Base-by-base conservation (phyloP, 1,140 invertebrate genomes). In the Sycobia sp. region DNA sequence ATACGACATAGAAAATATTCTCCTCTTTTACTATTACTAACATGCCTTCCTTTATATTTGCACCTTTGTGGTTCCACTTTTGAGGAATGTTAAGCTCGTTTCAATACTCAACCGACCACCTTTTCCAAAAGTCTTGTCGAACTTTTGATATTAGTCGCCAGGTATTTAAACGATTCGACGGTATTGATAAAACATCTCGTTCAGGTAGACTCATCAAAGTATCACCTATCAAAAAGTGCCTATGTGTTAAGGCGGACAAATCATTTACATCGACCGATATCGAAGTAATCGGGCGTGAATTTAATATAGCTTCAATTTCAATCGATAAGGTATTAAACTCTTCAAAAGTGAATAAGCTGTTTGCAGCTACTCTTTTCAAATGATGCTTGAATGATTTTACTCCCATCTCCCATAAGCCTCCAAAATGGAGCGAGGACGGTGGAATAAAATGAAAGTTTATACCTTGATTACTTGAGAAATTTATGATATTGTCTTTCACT, bases 81-180 rank as follows among this genome's bases (percentile, higher is more conserved):
- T 14, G 25, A 5, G 70, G 32, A 23, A 62, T 20, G 25, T 71
- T 63, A 22, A 75, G 73, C 78, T 51, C 79, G 74, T 41, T n/a
- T n/a, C n/a, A n/a, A n/a, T n/a, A n/a, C n/a, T n/a, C n/a, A n/a
- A n/a, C n/a, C n/a, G n/a, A n/a, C n/a, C n/a, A n/a, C n/a, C n/a
- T n/a, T n/a, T n/a, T n/a, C n/a, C n/a, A n/a, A n/a, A n/a, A n/a
- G n/a, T 70, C 36, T 60, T 78, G 70, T 29, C 41, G 46, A 2
- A 72, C 20, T 53, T 70, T 56, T 22, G 71, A 56, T 0, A 71
- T 29, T 1, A 43, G 46, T 49, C 74, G 63, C 69, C 71, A 79
- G 13, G 67, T 44, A 14, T 25, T 29, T 22, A 75, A 54, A 14
- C 66, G 39, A 57, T 64, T 70, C 34, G 47, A 51, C 32, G 64